Evolutionary conservation across 2,113 vertebrate species (phyloP), one percentile per base, ranked within the genome.

Genomic region (Aptenodytes patagonicus): DNA sequence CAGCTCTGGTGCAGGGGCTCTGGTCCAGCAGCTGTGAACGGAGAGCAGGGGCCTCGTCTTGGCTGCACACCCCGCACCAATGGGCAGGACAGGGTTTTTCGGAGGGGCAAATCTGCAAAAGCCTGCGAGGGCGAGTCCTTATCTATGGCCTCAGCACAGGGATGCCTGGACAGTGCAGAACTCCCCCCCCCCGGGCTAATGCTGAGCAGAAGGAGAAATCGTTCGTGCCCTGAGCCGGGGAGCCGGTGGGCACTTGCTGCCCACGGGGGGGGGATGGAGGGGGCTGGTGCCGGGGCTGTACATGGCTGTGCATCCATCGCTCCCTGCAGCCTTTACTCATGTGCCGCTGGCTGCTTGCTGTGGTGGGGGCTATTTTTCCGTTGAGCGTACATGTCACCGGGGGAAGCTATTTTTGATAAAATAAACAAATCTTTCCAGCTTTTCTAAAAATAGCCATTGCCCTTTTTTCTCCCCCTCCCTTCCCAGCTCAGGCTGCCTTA

Each of bases 171-270:
- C 71, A 26, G 32, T 0, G 2, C 61, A 57, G 72, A 54, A 3
- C 13, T 38, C 19, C 17, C 17, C 11, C 42, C 42, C 42, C 14
- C 14, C 1, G 36, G 36, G 0, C 0, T 0, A 5, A 15, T 0
- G 20, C 0, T 1, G 66, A 6, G 15, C 10, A 69, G 44, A 2
- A 21, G 69, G 29, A 32, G 46, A 1, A 44, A 9, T 1, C 0
- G 15, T 4, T 4, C 5, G 0, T 13, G 32, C 9, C 28, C n/a
- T 0, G 73, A 60, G 68, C 3, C 9, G 0, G 52, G 57, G 82
- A 1, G 40, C 7, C 1, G 2, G 5, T 0, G 6, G 8, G 34
- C 5, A 0, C n/a, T 25, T 2, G 1, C 42, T 11, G 89, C 34
- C 28, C 61, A 0, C 2, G 3, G 55, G 6, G 7, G 6, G 7